A percentile compares a stretch with the other conserved stretches of the same genome.
Conservation (phyloP, 2,797 vertebrate species). For the Holocentrus rufus region DNA sequence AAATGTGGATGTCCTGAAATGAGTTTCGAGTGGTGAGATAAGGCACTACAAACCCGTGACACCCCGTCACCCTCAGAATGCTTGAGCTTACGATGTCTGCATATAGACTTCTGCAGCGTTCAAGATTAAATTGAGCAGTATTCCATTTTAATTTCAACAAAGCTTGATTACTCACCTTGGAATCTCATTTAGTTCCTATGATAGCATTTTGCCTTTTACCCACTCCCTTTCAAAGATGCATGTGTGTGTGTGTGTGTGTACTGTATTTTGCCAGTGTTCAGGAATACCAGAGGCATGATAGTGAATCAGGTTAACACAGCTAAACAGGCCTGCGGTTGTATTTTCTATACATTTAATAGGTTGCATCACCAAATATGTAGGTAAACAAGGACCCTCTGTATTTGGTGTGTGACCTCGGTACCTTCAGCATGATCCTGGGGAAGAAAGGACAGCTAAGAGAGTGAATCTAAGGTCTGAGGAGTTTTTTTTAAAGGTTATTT, state of each 20-base stretch:
- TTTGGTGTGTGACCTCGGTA: background rate
- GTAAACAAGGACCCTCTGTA: background rate
- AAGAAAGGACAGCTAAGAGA: background rate
- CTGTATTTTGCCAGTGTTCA: background rate
- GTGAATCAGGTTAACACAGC: too few species aligned
- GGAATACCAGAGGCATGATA: too few species aligned
- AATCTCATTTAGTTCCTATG: background rate
- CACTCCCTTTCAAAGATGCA: background rate
- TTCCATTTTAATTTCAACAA: background rate
- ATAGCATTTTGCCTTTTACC: background rate
- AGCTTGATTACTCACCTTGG: background rate
- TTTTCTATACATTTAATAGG: too few species aligned
- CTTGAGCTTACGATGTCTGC: background rate
- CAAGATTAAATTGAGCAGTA: background rate
- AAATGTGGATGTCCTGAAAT: constrained; percentile 36
- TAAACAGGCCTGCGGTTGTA: too few species aligned
- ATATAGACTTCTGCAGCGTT: background rate
- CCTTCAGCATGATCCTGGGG: background rate
- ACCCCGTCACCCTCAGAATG: constrained; percentile 8
- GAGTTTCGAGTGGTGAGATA: constrained; percentile 60
- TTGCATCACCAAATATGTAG: too few species aligned
- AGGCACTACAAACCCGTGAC: constrained; percentile 31
- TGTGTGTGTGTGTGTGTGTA: background rate
- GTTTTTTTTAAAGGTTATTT: too few species aligned
- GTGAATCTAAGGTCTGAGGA: too few species aligned